Percentiles rank a stretch among this genome's conserved stretches.
These are phyloP conservation scores for Lepidostoma basale DNA, from an alignment of 1,140 invertebrate species.

Conservation along the genomic window DNA sequence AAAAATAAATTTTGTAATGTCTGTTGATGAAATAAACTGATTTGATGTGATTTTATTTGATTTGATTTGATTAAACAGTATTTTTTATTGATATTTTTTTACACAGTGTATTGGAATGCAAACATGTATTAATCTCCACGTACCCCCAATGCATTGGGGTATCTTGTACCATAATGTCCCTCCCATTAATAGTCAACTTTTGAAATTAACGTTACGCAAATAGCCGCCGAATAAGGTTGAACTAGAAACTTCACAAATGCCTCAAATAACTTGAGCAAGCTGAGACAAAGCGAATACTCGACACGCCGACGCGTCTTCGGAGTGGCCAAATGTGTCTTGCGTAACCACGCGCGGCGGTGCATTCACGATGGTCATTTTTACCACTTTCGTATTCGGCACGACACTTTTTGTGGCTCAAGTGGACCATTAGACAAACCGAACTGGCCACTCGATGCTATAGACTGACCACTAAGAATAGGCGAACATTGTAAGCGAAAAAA, in stretches of 20 bases:
- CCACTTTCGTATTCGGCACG: neutral
- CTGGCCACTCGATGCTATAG: neutral
- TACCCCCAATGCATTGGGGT: too few relatives aligned
- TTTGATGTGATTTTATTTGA: too few relatives aligned
- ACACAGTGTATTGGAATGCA: too few relatives aligned
- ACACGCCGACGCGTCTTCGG: neutral
- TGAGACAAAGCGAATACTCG: neutral
- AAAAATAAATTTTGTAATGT: too few relatives aligned
- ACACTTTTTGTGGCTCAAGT: neutral
- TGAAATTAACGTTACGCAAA: neutral
- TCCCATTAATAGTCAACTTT: too few relatives aligned
- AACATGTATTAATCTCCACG: too few relatives aligned
- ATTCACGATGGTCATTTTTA: neutral
- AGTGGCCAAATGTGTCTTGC: neutral
- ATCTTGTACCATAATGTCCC: too few relatives aligned
- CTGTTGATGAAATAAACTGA: too few relatives aligned
- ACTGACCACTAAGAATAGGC: neutral
- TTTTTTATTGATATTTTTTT: too few relatives aligned
- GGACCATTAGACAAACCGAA: neutral
- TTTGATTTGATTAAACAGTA: too few relatives aligned
- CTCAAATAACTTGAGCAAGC: neutral
- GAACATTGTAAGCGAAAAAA: too few relatives aligned
- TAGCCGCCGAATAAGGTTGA: neutral
- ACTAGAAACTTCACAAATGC: too few relatives aligned
- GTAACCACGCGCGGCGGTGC: neutral